Base-by-base conservation (phyloP, 2,888 invertebrate species). In the Epicampocera succincta region DNA sequence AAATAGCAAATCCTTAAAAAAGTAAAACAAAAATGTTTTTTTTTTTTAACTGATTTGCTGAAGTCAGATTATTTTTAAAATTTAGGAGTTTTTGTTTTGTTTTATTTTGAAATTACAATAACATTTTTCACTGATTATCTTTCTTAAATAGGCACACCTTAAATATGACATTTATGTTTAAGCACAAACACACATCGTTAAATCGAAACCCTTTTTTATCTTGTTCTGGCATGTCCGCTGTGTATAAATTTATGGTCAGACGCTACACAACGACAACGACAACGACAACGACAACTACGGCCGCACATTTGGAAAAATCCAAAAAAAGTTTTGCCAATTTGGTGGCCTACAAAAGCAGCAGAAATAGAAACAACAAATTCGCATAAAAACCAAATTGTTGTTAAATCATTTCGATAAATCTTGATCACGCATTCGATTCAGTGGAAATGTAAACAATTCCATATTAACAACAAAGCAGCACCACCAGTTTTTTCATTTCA, bases 401-500 rank as follows among this genome's bases (percentile, higher is more conserved):
- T 77, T 73, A 81, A 81, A 81, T 82, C 77, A 77, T 74, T 82
- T 74, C 50, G 42, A 71, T 71, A 74, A 78, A 78, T 78, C 82
- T 82, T 78, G 78, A 82, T 82, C 82, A 82, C 82, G 82, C 82
- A 82, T 74, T 58, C 78, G 65, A 61, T 82, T 75, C 66, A 61
- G 13, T 78, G 78, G 71, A 82, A 82, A 82, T 78, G 75, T 78
- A 82, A 82, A 78, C 74, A 74, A 71, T 75, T 78, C 78, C 71
- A 82, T 38, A 78, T 58, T 46, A 71, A 71, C 15, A 48, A 77
- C 29, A 76, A 61, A 56, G 63, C 56, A 54, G 44, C 29, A 44
- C 48, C 48, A 52, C 42, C 63, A 25, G 17, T 33, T 33, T 33
- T 33, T 33, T 33, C 8, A 8, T 13, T 44, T n/a, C 73, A 58